Evolutionary conservation across 2,888 invertebrate genomes (phyloP).

Genomic region (Pristionchus japonicus): DNA sequence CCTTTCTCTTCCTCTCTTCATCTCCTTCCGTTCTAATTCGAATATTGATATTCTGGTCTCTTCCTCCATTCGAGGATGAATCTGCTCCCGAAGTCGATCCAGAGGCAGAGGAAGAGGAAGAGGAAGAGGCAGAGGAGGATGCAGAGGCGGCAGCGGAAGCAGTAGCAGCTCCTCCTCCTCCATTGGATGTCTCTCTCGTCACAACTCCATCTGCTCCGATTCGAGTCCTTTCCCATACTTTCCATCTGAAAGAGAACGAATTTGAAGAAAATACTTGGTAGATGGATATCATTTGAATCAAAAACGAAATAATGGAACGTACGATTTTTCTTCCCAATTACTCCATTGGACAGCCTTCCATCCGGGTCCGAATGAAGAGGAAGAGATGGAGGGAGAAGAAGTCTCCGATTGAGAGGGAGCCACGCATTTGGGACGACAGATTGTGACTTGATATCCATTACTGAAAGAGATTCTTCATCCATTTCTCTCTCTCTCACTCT

Average conservation of each 20-base stretch:
- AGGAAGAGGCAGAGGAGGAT: background rate
- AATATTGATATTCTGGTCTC: conserved; percentile 46
- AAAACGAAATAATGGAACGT: background rate
- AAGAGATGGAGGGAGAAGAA: conserved; percentile 49
- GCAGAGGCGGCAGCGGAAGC: background rate
- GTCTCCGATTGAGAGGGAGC: conserved; percentile 51
- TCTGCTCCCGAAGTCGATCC: background rate
- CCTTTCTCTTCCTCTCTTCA: conserved; percentile 47
- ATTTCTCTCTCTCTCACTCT: background rate
- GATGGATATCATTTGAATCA: background rate
- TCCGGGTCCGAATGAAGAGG: conserved; percentile 47
- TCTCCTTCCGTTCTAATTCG: conserved; percentile 51
- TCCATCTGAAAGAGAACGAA: conserved; percentile 11
- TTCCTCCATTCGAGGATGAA: background rate
- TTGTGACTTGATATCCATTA: conserved; percentile 73
- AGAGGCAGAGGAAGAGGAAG: background rate
- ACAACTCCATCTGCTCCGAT: conserved; percentile 30
- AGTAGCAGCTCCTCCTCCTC: conserved; percentile 38
- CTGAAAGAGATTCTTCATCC: conserved; percentile 54
- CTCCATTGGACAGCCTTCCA: conserved; percentile 64
- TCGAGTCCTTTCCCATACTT: conserved; percentile 1
- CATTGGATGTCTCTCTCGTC: background rate
- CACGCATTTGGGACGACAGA: conserved; percentile 72
- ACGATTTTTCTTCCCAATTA: conserved; percentile 54
- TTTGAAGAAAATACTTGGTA: background rate